Evolutionary conservation across 1,140 invertebrate species (phyloP), one percentile per base, ranked within the genome.

Genomic region (Pogonognathellus flavescens): DNA sequence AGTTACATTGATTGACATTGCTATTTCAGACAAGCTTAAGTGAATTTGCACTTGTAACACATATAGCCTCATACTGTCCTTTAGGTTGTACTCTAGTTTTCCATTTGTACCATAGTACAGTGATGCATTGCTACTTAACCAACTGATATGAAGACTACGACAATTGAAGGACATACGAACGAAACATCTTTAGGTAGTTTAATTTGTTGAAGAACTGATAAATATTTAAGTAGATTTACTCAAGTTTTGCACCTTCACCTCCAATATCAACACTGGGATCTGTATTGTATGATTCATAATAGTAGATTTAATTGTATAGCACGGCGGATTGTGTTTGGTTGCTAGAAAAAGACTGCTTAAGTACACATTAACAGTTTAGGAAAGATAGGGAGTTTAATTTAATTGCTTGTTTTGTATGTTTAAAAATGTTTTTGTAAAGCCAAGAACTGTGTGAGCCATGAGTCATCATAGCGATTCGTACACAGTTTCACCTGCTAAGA

Each of bases 301-400:
- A 14, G 20, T 66, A 13, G 20, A 66, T 25, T 66, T 66, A 14
- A 66, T 66, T 66, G 25, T 25, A 66, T 66, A 66, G 20, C 20
- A 25, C 62, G 11, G 20, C 25, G 13, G 7, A 16, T 41, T 41
- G 31, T 66, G 62, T n/a, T n/a, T n/a, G n/a, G n/a, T 41, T 41
- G 31, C 31, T 11, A 66, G 62, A 25, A 66, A 66, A 66, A 66
- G 3, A 3, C 4, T 25, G 20, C 22, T 18, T 25, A 25, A 66
- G 13, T 25, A 66, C 22, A 66, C 25, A 25, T 41, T 41, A 41
- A 41, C 31, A 41, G 31, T 41, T 41, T 41, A 41, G 31, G 31
- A 41, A 41, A 41, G 31, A 41, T 66, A 66, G 22, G 20, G 25
- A 66, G 70, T 76, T 76, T 25, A 50, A 76, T 76, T 76, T 76